Evolutionary conservation across 2,113 vertebrate genomes (phyloP).

Genomic region (Rhagologus leucostigma): DNA sequence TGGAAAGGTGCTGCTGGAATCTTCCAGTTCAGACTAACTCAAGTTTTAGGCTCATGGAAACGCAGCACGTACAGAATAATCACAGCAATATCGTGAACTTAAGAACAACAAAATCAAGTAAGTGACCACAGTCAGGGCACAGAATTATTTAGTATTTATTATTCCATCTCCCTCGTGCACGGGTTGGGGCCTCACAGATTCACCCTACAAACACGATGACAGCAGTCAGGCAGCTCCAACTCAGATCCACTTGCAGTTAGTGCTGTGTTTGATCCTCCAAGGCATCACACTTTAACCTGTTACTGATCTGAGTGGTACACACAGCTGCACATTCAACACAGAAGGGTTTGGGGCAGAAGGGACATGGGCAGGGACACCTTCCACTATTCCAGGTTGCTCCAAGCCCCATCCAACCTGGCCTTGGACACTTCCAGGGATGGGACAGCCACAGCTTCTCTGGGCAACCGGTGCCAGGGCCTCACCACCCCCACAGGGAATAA

Average conservation of each 20-base stretch:
- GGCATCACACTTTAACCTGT: background rate
- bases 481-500: fast-evolving
- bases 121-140: background rate
- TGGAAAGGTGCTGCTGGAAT: background rate
- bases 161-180: background rate
- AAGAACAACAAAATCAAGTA: background rate
- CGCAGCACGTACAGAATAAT: background rate
- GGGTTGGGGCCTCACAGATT: background rate
- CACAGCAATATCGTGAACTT: background rate
- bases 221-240: background rate
- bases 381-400: background rate
- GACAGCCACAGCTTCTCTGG: background rate
- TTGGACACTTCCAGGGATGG: background rate
- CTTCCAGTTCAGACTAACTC: background rate
- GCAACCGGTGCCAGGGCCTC: background rate
- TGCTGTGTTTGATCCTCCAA: background rate
- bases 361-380: background rate
- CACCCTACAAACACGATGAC: background rate
- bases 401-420: fast-evolving
- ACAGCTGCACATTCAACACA: background rate
- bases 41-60: background rate
- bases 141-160: background rate
- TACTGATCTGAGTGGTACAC: background rate
- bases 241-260: background rate
- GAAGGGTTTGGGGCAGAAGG: background rate